phyloP scores from a whole-genome alignment of 92 coral and sea anemone genomes.

The Zoanthus gigantus region DNA sequence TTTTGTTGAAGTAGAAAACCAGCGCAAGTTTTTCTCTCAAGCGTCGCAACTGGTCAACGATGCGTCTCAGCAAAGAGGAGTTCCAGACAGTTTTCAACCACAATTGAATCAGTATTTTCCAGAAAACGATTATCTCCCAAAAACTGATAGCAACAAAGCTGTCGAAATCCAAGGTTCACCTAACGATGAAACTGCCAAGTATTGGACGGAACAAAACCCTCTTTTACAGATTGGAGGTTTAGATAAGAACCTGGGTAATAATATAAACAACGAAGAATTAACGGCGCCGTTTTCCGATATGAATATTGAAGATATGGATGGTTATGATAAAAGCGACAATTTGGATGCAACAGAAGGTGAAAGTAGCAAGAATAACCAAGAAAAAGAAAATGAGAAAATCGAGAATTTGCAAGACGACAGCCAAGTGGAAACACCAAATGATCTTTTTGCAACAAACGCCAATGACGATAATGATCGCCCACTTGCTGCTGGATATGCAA shows the following conservation, averaged over 20 bases:
- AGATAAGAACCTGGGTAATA: background rate
- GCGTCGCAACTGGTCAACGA: slow-evolving; percentile 36
- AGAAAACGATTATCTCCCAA: background rate
- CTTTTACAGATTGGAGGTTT: slow-evolving; percentile 13
- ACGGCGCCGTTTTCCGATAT: background rate
- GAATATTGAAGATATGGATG: background rate
- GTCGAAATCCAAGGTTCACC: background rate
- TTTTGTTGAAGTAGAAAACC: slow-evolving; percentile 44
- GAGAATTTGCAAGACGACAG: background rate
- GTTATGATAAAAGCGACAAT: background rate
- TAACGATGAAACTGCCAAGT: background rate
- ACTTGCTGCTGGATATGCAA: slow-evolving; percentile 13
- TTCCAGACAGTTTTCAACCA: background rate
- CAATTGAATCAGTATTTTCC: background rate
- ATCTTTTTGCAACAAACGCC: background rate
- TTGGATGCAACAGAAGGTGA: background rate
- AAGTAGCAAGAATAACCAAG: background rate
- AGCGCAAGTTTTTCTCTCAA: slow-evolving; percentile 52
- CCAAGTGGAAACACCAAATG: background rate
- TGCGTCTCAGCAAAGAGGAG: background rate
- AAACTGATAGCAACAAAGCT: background rate
- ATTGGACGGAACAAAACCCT: slow-evolving; percentile 12
- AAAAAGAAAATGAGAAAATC: background rate
- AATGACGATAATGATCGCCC: background rate
- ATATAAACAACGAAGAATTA: background rate